These are phyloP conservation scores for Drosophila borborema DNA, from an alignment of 2,888 invertebrate genomes.

Conservation along the genomic window DNA sequence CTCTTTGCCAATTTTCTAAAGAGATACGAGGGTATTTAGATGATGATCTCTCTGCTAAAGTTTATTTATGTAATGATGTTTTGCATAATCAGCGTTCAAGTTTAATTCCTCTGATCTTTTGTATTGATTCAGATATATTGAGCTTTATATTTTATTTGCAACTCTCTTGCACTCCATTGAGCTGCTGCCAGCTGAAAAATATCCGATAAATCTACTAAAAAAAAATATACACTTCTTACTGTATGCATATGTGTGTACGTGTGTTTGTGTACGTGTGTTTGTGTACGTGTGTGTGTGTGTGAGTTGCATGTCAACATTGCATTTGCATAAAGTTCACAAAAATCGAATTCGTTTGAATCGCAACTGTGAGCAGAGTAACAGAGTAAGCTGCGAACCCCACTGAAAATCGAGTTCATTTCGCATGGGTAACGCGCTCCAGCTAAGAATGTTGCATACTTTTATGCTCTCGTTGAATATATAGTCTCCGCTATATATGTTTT, in stretches of 20 bases:
- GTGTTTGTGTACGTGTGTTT: slow-evolving; percentile 16
- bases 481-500: slow-evolving; percentile 6
- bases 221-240: slow-evolving; percentile 21
- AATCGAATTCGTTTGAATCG: slow-evolving; percentile 47
- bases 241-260: slow-evolving; percentile 5
- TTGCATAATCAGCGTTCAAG: background rate
- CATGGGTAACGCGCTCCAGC: slow-evolving; percentile 10
- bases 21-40: background rate
- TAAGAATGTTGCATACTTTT: slow-evolving; percentile 59
- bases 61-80: background rate
- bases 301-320: slow-evolving; percentile 62
- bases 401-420: slow-evolving; percentile 20
- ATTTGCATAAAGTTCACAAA: slow-evolving; percentile 76
- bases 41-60: background rate
- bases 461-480: slow-evolving; percentile 27
- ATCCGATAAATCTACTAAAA: slow-evolving; percentile 44
- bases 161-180: slow-evolving; percentile 48
- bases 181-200: slow-evolving; percentile 41
- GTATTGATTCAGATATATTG: slow-evolving; percentile 1
- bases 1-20: background rate
- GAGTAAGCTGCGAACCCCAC: slow-evolving; percentile 15
- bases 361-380: slow-evolving; percentile 24
- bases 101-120: background rate
- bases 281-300: slow-evolving; percentile 16
- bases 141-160: slow-evolving; percentile 34